Base-by-base conservation (phyloP, 2,797 vertebrate genomes). In the Leptoclinus maculatus region DNA sequence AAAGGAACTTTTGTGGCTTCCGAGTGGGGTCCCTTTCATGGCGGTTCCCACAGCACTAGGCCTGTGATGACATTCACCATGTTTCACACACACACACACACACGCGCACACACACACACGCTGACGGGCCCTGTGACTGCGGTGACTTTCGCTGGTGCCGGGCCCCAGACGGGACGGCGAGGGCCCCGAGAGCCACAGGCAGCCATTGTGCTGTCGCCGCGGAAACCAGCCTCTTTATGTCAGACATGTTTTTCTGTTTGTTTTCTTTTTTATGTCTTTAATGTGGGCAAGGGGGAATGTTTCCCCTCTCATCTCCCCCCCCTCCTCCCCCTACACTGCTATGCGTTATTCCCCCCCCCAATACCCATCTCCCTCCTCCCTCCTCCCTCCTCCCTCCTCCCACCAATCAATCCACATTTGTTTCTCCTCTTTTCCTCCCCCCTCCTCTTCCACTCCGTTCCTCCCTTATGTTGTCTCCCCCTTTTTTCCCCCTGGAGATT, bases 241-340 rank as follows among this genome's bases (percentile, higher is more conserved):
- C 95, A 96, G 95, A 95, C 95, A 96, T 96, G 95, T 96, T 96
- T 96, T 94, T 95, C 94, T 95, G 95, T 96, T 96, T 96, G 95
- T 96, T 96, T 96, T 96, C 94, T 95, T 96, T 96, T 95, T 96
- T 93, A 94, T 94, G 89, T 94, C 95, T 96, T 95, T 95, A 95
- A 95, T 96, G 95, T 96, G 95, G 95, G 93, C 85, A 85, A 89
- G 87, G 88, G 91, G 88, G 93, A 94, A 95, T 95, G 93, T 94
- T 94, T 93, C 94, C 93, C 91, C 91, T 92, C 91, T 89, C 92
- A 90, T 84, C 82, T 75, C 73, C 71, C 68, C 58, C 85, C 89
- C 36, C 66, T 47, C 54, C 57, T 36, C 58, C 25, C 10, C 8
- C 39, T 64, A 57, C 66, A 27, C 80, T 87, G 82, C 87, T 85